Percentiles rank a stretch among this genome's conserved stretches.
Conservation (phyloP, 2,113 vertebrate species). For the Antigone vipio region DNA sequence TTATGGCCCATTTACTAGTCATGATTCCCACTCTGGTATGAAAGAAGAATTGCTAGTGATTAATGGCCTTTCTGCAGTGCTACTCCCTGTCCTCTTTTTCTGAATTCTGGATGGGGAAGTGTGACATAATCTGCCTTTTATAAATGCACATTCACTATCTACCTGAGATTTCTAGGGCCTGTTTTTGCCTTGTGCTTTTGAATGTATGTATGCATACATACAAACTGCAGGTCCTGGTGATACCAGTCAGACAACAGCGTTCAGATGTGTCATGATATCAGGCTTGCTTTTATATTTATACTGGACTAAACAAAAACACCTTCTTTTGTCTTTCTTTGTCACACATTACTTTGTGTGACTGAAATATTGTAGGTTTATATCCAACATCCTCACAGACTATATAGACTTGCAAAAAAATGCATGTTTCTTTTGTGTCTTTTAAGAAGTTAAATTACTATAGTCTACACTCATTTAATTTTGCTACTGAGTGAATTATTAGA, state of each 20-base stretch:
- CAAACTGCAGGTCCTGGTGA: not conserved
- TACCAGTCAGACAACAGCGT: not conserved
- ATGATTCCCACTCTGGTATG: not conserved
- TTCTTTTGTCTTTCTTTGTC: not conserved
- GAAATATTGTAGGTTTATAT: not conserved
- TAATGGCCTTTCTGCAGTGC: not conserved
- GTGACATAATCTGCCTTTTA: not conserved
- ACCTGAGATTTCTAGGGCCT: not conserved
- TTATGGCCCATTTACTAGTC: not conserved
- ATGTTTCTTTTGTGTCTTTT: not conserved
- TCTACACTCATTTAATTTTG: not conserved
- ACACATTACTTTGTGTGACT: fast-evolving
- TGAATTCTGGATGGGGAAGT: not conserved
- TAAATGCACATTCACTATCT: not conserved
- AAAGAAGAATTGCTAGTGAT: not conserved
- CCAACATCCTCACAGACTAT: not conserved
- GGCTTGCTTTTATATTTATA: not conserved
- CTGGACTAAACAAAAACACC: not conserved
- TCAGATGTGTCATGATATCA: not conserved
- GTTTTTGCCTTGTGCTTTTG: not conserved
- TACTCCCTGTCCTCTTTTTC: not conserved
- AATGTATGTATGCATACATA: too few species aligned
- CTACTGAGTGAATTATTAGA: not conserved
- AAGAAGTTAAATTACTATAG: not conserved
- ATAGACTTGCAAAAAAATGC: not conserved